phyloP scores from a whole-genome alignment of 2,888 invertebrate genomes.

The Morpho deidamia region DNA sequence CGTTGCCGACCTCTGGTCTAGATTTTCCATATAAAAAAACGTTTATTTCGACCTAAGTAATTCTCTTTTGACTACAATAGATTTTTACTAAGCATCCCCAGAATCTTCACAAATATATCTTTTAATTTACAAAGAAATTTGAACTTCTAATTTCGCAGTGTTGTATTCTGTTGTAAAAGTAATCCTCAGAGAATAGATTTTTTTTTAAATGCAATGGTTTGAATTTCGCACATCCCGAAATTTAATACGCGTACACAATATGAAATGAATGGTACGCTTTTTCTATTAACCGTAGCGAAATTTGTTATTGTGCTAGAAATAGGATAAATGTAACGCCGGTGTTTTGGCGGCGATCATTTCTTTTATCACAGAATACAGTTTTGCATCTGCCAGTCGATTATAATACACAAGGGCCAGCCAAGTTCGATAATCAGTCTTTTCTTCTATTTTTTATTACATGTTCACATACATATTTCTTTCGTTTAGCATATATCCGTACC shows the following conservation, averaged over 20 bases:
- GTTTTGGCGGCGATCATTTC: not conserved
- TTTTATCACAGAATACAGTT: not conserved
- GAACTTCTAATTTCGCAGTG: slow-evolving; percentile 8
- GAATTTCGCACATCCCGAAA: slow-evolving; percentile 17
- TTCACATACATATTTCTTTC: not conserved
- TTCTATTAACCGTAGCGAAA: slow-evolving; percentile 20
- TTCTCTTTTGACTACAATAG: too few species aligned
- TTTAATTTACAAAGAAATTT: not conserved
- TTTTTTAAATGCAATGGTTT: slow-evolving; percentile 10
- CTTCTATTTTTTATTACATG: too few species aligned
- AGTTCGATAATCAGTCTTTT: not conserved
- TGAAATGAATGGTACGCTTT: slow-evolving; percentile 17
- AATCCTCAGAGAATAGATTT: slow-evolving; percentile 31
- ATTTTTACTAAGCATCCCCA: too few species aligned
- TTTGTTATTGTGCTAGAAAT: slow-evolving; percentile 12
- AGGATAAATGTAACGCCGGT: slow-evolving; percentile 9
- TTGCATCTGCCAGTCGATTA: slow-evolving; percentile 1
- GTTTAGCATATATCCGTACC: too few species aligned
- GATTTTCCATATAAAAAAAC: too few species aligned
- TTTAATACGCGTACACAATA: slow-evolving; percentile 17
- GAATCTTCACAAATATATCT: not conserved
- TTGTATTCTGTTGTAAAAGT: slow-evolving; percentile 26
- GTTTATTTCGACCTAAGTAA: too few species aligned
- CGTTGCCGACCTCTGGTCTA: too few species aligned
- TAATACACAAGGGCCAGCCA: not conserved